Evolutionary conservation across 2,888 invertebrate species (phyloP).

Genomic region (Meganola albula): DNA sequence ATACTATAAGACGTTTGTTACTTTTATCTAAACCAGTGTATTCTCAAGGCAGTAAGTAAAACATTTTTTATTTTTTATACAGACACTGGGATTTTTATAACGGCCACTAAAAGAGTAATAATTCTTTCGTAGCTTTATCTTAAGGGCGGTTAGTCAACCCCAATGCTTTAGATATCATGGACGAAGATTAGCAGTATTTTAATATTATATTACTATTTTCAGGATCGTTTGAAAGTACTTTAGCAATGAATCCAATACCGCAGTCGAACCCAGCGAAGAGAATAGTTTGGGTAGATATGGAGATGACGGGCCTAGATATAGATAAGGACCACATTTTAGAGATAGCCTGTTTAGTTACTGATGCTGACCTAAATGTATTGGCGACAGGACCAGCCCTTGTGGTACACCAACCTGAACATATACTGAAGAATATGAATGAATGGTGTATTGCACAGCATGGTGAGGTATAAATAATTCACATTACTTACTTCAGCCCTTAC

Average conservation of each 20-base stretch:
- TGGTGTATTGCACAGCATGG: slow-evolving; percentile 91
- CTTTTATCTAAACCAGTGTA: too few relatives aligned
- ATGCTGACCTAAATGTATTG: slow-evolving; percentile 84
- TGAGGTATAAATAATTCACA: too few relatives aligned
- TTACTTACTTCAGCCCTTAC: too few relatives aligned
- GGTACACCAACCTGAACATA: slow-evolving; percentile 85
- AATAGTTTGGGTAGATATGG: slow-evolving; percentile 87
- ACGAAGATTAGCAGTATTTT: too few relatives aligned
- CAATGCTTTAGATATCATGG: too few relatives aligned
- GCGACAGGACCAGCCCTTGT: slow-evolving; percentile 86
- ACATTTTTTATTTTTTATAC: too few relatives aligned
- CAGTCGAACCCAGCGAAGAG: slow-evolving; percentile 46
- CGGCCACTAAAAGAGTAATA: too few relatives aligned
- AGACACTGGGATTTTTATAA: too few relatives aligned
- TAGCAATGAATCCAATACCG: too few relatives aligned
- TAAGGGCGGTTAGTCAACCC: too few relatives aligned
- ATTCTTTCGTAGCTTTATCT: too few relatives aligned
- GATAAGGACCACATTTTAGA: slow-evolving; percentile 89
- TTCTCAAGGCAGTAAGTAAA: slow-evolving; percentile 21
- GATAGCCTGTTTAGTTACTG: slow-evolving; percentile 93
- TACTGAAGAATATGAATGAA: slow-evolving; percentile 86
- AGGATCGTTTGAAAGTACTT: slow-evolving; percentile 2
- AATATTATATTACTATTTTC: too few relatives aligned
- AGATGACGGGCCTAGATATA: slow-evolving; percentile 94
- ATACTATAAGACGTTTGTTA: slow-evolving; percentile 19